Conservation (phyloP, 1,140 invertebrate genomes). For the Halictus rubicundus region DNA sequence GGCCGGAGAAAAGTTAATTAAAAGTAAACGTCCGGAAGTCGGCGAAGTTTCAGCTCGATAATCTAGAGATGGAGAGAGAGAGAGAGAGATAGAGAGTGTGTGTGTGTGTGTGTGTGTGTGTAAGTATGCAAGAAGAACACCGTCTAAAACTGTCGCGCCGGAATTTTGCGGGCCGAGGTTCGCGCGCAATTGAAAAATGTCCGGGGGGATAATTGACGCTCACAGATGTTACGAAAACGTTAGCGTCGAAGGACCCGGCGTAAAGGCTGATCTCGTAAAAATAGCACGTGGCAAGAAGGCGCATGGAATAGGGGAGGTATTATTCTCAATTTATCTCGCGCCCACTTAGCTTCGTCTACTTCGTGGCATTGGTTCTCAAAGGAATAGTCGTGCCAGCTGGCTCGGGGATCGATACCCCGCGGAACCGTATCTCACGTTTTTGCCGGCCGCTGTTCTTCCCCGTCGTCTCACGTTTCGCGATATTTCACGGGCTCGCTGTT, state of each 20-base stretch:
- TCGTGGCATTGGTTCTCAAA: conserved; percentile 56
- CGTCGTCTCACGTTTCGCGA: neutral
- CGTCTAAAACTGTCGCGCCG: neutral
- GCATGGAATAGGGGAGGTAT: conserved; percentile 30
- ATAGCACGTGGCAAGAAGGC: conserved; percentile 42
- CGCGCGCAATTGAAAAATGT: conserved; percentile 28
- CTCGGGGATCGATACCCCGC: conserved; percentile 48
- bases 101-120: too few species aligned
- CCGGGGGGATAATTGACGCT: conserved; percentile 46
- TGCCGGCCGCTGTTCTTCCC: neutral
- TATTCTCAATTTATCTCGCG: conserved; percentile 65
- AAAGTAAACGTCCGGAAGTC: conserved; percentile 26
- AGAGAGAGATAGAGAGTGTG: too few species aligned
- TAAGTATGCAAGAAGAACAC: conserved; percentile 2
- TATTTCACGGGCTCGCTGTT: neutral
- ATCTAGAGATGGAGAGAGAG: too few species aligned
- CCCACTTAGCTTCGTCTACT: conserved; percentile 62
- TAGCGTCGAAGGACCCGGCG: neutral
- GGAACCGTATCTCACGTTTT: conserved; percentile 30
- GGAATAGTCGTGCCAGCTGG: conserved; percentile 51
- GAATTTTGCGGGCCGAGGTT: neutral
- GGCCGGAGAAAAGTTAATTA: conserved; percentile 29
- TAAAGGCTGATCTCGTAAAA: conserved; percentile 52
- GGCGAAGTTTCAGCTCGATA: neutral
- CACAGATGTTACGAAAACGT: conserved; percentile 46